Evolutionary conservation across 2,888 invertebrate species (phyloP).

Genomic region (Epinotia brunnichana): DNA sequence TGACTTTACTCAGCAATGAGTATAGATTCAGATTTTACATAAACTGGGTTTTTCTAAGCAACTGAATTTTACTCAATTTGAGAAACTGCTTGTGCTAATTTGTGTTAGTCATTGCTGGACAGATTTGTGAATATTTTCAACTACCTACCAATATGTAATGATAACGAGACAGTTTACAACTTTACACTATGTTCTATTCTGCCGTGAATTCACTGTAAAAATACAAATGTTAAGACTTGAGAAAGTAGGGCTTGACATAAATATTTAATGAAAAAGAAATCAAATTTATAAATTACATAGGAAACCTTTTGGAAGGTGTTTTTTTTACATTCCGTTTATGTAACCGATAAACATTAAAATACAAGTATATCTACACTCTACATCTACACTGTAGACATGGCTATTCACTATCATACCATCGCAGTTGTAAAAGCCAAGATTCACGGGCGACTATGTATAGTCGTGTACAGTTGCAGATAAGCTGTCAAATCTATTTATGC

Average conservation of each 20-base stretch:
- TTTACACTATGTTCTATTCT: no score
- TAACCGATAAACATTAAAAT: no score
- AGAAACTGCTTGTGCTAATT: not conserved
- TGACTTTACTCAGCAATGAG: no score
- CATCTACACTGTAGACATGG: no score
- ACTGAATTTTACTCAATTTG: not conserved
- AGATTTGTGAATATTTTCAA: not conserved
- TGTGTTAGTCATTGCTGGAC: not conserved
- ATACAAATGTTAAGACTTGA: not conserved
- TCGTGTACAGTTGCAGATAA: slow-evolving; percentile 8
- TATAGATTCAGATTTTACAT: not conserved
- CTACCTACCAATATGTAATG: not conserved
- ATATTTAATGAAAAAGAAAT: no score
- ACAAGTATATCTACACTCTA: no score
- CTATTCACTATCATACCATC: not conserved
- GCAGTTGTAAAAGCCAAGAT: not conserved
- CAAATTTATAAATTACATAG: no score
- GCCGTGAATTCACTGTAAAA: not conserved
- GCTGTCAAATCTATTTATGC: no score
- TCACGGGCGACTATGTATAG: not conserved
- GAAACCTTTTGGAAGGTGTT: no score
- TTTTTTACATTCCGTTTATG: no score
- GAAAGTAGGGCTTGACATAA: no score
- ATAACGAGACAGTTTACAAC: no score
- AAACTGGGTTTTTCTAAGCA: not conserved